Conservation (phyloP, 2,113 vertebrate genomes). For the Syngnathus typhle region DNA sequence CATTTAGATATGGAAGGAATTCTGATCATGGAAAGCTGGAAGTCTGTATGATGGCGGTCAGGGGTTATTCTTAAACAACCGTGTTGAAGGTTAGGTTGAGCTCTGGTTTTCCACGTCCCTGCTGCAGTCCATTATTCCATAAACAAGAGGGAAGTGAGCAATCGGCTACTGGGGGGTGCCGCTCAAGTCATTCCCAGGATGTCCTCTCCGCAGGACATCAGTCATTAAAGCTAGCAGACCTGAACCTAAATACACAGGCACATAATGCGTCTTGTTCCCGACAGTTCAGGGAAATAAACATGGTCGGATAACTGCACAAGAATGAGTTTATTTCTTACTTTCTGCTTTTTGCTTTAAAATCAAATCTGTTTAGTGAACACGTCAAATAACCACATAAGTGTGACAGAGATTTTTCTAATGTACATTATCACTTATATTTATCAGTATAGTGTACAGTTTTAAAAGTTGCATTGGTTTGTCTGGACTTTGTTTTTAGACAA, state of each 20-base stretch:
- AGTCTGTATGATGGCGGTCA: not conserved
- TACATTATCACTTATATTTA: not conserved
- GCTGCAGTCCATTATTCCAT: slow-evolving; percentile 31
- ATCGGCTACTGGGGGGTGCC: slow-evolving; percentile 16
- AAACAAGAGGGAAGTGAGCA: slow-evolving; percentile 42
- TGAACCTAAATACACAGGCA: slow-evolving; percentile 57
- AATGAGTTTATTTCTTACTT: not conserved
- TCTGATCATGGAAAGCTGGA: not conserved
- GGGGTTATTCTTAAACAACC: not conserved
- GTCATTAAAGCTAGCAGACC: slow-evolving; percentile 60
- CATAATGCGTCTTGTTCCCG: slow-evolving; percentile 49
- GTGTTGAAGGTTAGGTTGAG: slow-evolving; percentile 2
- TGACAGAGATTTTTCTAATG: not conserved
- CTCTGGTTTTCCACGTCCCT: slow-evolving; percentile 3
- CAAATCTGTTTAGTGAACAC: slow-evolving; percentile 29
- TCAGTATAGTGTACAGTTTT: not conserved
- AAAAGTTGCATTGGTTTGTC: not conserved
- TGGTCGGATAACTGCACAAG: not conserved
- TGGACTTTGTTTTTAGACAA: slow-evolving; percentile 10
- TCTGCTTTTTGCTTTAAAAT: slow-evolving; percentile 16
- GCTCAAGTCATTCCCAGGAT: slow-evolving; percentile 22
- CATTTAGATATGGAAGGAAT: not conserved
- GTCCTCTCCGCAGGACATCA: slow-evolving; percentile 31
- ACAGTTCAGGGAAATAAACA: slow-evolving; percentile 1
- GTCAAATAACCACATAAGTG: slow-evolving; percentile 4